Evolutionary conservation across 2,888 invertebrate genomes (phyloP), one percentile per base, ranked within the genome.

Genomic region (Dugesia japonica): DNA sequence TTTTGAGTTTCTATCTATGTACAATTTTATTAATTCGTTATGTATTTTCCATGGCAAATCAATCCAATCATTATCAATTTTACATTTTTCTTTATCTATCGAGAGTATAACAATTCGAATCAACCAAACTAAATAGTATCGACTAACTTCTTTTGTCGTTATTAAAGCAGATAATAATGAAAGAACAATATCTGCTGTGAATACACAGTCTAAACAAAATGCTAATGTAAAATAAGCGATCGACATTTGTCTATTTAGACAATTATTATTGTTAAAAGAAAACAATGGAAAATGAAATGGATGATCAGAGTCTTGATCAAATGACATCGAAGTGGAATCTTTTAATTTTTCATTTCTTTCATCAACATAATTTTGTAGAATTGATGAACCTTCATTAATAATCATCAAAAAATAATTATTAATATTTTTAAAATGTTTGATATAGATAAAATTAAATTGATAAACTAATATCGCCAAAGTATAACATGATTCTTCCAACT

Each of bases 191-290:
- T 56, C 56, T 20, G 56, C 9, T 13, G 56, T 56, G 17, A 56
- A 4, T 1, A 56, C 23, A 23, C 56, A 56, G 17, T 56, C 56
- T 4, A 56, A n/a, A 56, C 4, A 13, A 56, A 56, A 56, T n/a
- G 56, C 56, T n/a, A 56, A 23, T 9, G 56, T 56, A 56, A 56
- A 56, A 56, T 56, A 56, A n/a, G 56, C 56, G n/a, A 56, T n/a
- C 7, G 56, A 56, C 56, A 56, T 56, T n/a, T n/a, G 56, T 56
- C 23, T 56, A 56, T 56, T 56, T 1, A 56, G n/a, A 23, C 56
- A 56, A 13, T 56, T 4, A 56, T 56, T 56, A 56, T 56, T 4
- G 20, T 56, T n/a, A n/a, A 56, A 56, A 23, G 1, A 56, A n/a
- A 56, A 56, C n/a, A 56, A 20, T 20, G 56, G 56, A n/a, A 20